A percentile compares a stretch with the other conserved stretches of the same genome.
Evolutionary conservation across 64 coral and sea anemone genomes (phyloP).

Genomic region (Platygyra sinensis): DNA sequence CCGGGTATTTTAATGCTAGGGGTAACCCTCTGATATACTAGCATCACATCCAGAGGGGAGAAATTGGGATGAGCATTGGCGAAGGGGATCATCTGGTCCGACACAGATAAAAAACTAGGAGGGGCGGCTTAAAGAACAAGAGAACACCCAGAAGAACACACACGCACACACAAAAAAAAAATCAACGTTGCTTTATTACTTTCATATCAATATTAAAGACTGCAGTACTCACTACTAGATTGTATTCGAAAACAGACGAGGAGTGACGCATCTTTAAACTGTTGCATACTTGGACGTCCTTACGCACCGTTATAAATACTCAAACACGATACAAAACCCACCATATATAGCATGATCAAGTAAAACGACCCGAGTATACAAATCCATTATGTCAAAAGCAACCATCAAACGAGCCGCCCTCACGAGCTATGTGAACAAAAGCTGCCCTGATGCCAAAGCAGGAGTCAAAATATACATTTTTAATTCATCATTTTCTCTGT

Average conservation of each 20-base stretch:
- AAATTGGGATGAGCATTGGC: too few relatives aligned
- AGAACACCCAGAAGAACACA: neutral
- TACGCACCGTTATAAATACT: neutral
- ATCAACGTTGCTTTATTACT: neutral
- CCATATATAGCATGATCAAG: neutral
- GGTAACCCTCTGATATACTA: neutral
- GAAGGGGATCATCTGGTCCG: too few relatives aligned
- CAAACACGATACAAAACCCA: neutral
- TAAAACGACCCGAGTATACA: neutral
- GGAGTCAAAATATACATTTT: constrained; percentile 28
- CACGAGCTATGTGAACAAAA: neutral
- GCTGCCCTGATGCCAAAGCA: neutral
- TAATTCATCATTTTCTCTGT: neutral
- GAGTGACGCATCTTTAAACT: too few relatives aligned
- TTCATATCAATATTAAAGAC: neutral
- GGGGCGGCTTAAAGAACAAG: too few relatives aligned
- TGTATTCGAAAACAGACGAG: too few relatives aligned
- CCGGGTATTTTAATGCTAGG: too few relatives aligned
- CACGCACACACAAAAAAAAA: neutral
- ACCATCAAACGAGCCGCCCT: neutral
- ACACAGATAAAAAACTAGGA: too few relatives aligned
- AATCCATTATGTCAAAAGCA: too few relatives aligned
- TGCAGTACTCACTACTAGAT: too few relatives aligned
- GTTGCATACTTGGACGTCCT: too few relatives aligned
- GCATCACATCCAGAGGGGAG: too few relatives aligned